Evolutionary conservation across 2,113 vertebrate genomes (phyloP).

Genomic region (Lamprologus sp.): DNA sequence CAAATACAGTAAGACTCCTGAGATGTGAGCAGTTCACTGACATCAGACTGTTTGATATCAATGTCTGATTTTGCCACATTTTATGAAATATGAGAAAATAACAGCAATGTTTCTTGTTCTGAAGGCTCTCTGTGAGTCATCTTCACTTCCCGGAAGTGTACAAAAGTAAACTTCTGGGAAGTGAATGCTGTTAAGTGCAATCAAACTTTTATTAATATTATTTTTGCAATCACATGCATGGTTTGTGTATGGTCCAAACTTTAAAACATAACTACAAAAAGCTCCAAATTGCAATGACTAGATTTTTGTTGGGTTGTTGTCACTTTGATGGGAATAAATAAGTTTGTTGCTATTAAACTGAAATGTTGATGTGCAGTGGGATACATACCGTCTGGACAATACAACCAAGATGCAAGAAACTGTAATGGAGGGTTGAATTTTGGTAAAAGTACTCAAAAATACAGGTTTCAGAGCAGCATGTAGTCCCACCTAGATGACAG

Average conservation of each 20-base stretch:
- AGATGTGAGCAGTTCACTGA: neutral
- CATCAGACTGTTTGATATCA: neutral
- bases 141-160: neutral
- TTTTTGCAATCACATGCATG: neutral
- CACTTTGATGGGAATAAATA: neutral
- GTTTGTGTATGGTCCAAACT: neutral
- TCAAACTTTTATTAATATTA: neutral
- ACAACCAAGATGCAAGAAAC: neutral
- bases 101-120: neutral
- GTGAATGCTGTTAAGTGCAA: neutral
- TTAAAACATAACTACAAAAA: neutral
- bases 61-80: neutral
- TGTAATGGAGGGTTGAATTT: neutral
- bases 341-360: neutral
- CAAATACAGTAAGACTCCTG: neutral
- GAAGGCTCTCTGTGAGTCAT: neutral
- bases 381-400: neutral
- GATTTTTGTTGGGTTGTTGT: neutral
- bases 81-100: no score
- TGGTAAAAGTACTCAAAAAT: neutral
- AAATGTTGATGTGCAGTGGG: neutral
- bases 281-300: neutral
- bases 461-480: neutral
- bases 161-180: neutral
- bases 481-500: neutral